A percentile compares a stretch with the other conserved stretches of the same genome.
Conservation (phyloP, 2,113 vertebrate genomes). For the Paradoxurus hermaphroditus region DNA sequence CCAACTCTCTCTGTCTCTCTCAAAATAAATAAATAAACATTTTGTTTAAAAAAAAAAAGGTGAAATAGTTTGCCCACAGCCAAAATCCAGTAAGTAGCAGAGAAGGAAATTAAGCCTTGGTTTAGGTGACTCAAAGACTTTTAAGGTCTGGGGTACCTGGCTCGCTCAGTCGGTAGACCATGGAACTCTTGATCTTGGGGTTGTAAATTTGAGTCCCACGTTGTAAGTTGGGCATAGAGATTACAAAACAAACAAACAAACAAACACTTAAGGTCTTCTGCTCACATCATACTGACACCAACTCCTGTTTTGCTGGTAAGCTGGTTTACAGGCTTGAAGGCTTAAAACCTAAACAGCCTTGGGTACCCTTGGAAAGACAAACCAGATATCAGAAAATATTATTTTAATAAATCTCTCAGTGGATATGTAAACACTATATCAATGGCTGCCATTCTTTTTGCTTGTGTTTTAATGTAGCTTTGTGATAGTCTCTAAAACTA, state of each 20-base stretch:
- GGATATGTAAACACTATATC: background rate
- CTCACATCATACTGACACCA: background rate
- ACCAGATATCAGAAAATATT: background rate
- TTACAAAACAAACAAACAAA: background rate
- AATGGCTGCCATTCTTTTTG: background rate
- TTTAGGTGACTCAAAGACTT: background rate
- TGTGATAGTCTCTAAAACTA: background rate
- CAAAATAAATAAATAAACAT: no score
- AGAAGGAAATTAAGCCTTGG: background rate
- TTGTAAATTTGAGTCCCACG: background rate
- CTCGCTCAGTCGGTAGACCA: background rate
- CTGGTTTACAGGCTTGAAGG: no score
- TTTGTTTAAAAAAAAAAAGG: background rate
- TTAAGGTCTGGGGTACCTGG: background rate
- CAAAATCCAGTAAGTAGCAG: background rate
- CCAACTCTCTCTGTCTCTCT: no score
- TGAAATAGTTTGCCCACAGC: background rate
- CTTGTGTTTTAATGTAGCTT: constrained; percentile 6
- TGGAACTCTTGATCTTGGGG: background rate
- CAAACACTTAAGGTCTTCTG: background rate
- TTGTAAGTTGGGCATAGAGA: background rate
- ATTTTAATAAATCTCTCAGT: background rate
- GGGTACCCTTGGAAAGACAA: no score
- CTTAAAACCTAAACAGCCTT: no score
- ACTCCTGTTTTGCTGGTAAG: no score